Evolutionary conservation across 2,888 invertebrate species (phyloP), one percentile per base, ranked within the genome.

Genomic region (Pheosia gnoma): DNA sequence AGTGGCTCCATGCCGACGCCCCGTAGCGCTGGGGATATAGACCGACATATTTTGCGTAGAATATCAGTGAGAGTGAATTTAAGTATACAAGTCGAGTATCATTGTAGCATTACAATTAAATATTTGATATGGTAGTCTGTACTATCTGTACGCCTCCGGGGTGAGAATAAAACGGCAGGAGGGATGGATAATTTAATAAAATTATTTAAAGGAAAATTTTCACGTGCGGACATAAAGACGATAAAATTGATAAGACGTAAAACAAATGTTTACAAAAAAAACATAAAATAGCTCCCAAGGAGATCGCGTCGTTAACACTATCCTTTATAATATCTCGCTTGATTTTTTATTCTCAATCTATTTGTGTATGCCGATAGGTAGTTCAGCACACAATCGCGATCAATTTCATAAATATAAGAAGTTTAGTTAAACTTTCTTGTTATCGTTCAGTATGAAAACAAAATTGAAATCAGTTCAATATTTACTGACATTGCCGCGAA

Each of bases 1-100:
- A 79, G 77, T 72, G 73, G 76, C 74, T 79, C 71, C 70, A 79
- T 72, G 76, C 67, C 59, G 68, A 65, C 72, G 62, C 45, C 9
- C 49, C 61, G 59, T 57, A 62, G 56, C 43, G 3, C 11, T 57
- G 55, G 61, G 58, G 60, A 57, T 64, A 59, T 63, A 38, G 54
- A 74, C 71, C 69, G 62, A 69, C 72, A 77, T 74, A 69, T 74
- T 69, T 65, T 69, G 57, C 65, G 62, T 13, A 38, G 39, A 71
- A 74, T 68, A 64, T 69, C 66, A 65, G 60, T 62, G 61, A 38
- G 11, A 43, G 56, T 36, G 77, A 76, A 76, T 76, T 74, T 68
- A 68, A 76, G 74, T 71, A 57, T 38, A 61, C 58, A 56, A 5
- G 11, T 59, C 6, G n/a, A 47, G n/a, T 47, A 47, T 6, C 5